Evolutionary conservation across 2,888 invertebrate genomes (phyloP).

Genomic region (Acanthosoma haemorrhoidale): DNA sequence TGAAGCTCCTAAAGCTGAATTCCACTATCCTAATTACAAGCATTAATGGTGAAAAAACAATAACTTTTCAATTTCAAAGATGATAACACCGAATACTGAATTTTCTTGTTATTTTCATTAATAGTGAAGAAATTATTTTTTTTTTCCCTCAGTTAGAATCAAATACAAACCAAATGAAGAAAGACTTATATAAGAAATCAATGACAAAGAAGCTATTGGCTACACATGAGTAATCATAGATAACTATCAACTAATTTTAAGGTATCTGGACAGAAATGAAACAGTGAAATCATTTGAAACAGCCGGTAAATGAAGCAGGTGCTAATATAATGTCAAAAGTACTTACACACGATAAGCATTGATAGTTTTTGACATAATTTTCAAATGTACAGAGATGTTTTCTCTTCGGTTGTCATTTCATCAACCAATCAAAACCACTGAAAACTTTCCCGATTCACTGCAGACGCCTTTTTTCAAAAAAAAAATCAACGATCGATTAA

Average conservation of each 20-base stretch:
- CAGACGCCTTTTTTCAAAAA: background rate
- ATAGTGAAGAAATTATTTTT: too few relatives aligned
- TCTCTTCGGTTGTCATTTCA: constrained; percentile 28
- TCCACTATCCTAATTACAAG: too few relatives aligned
- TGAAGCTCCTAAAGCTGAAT: too few relatives aligned
- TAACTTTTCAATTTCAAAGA: too few relatives aligned
- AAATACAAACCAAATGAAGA: background rate
- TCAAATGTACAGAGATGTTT: constrained; percentile 15
- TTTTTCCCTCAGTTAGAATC: too few relatives aligned
- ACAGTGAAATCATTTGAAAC: background rate
- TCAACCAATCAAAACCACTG: constrained; percentile 16
- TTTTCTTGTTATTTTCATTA: too few relatives aligned
- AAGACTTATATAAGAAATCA: constrained; percentile 2
- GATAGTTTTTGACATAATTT: constrained; percentile 73
- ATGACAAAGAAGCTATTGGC: background rate
- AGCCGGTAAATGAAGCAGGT: background rate
- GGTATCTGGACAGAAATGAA: background rate
- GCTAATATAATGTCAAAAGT: constrained; percentile 41
- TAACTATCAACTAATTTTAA: constrained; percentile 39
- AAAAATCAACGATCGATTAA: background rate
- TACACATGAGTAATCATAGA: constrained; percentile 35
- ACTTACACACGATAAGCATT: constrained; percentile 88
- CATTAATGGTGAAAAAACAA: too few relatives aligned
- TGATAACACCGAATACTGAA: too few relatives aligned
- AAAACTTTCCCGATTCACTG: background rate